These are phyloP conservation scores for Cinara cedri DNA, from an alignment of 2,888 invertebrate species.

Conservation along the genomic window DNA sequence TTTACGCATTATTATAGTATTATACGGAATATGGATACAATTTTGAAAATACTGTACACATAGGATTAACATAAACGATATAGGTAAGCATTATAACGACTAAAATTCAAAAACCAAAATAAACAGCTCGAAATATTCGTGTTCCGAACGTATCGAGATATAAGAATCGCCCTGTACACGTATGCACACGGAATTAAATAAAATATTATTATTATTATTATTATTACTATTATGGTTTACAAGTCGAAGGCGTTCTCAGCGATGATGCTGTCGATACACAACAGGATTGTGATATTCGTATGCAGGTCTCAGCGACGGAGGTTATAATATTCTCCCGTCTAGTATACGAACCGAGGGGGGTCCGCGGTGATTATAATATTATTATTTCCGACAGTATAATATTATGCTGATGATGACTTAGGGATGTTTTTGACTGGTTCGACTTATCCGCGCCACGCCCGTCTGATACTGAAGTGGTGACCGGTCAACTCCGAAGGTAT, in stretches of 20 bases:
- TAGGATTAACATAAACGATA: too few relatives aligned
- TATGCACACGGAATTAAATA: neutral
- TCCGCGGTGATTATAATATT: slow-evolving; percentile 18
- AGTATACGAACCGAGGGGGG: slow-evolving; percentile 26
- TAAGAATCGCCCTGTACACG: neutral
- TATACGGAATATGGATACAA: too few relatives aligned
- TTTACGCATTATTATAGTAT: too few relatives aligned
- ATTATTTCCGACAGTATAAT: slow-evolving; percentile 2
- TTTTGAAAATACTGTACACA: too few relatives aligned
- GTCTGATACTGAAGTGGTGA: too few relatives aligned
- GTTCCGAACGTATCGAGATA: too few relatives aligned
- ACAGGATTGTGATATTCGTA: too few relatives aligned
- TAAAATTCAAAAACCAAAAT: too few relatives aligned
- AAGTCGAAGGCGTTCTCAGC: slow-evolving; percentile 17
- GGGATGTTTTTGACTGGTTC: slow-evolving; percentile 39
- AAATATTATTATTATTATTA: neutral
- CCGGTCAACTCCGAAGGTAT: too few relatives aligned
- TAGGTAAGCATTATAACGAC: too few relatives aligned
- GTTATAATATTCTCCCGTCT: slow-evolving; percentile 2
- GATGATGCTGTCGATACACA: slow-evolving; percentile 19
- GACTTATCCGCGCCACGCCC: too few relatives aligned
- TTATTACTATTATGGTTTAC: slow-evolving; percentile 4
- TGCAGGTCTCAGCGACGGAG: neutral
- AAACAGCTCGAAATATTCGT: too few relatives aligned
- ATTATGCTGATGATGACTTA: slow-evolving; percentile 18